A percentile compares a stretch with the other conserved stretches of the same genome.
phyloP scores from a whole-genome alignment of 2,797 vertebrate genomes.

The Ctenochaetus hawaiiensis region DNA sequence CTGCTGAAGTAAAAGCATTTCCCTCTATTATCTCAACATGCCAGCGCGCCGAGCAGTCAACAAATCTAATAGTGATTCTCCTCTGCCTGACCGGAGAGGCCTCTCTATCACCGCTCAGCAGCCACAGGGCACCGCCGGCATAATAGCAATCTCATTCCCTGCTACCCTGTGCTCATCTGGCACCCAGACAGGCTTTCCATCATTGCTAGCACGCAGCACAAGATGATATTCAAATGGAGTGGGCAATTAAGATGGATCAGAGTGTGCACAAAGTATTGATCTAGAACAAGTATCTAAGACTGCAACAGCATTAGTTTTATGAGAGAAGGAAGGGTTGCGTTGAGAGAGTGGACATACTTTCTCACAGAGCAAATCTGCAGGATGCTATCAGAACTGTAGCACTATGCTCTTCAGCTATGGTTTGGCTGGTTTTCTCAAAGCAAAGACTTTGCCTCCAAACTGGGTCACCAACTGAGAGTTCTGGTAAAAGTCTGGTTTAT shows the following conservation, averaged over 20 bases:
- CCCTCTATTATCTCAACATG: conserved; percentile 63
- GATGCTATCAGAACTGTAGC: not conserved
- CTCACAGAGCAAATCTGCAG: not conserved
- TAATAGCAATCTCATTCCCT: conserved; percentile 60
- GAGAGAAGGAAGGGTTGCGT: not conserved
- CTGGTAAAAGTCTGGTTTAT: not conserved
- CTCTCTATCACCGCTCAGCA: conserved; percentile 58
- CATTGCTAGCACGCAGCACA: conserved; percentile 46
- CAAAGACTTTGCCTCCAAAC: not conserved
- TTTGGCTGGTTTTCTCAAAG: not conserved
- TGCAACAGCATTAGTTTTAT: conserved; percentile 23
- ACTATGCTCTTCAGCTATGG: not conserved
- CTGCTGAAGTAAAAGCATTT: conserved; percentile 60
- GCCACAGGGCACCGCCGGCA: conserved; percentile 40
- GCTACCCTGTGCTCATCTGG: conserved; percentile 61
- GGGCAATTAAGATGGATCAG: conserved; percentile 54
- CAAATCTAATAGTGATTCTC: conserved; percentile 58
- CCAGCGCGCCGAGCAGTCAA: conserved; percentile 52
- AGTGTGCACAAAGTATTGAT: conserved; percentile 44
- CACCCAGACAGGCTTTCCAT: conserved; percentile 56
- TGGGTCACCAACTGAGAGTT: not conserved
- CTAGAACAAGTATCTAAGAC: conserved; percentile 23
- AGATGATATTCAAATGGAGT: conserved; percentile 49
- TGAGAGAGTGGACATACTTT: not conserved
- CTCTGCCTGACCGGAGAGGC: conserved; percentile 38